phyloP scores from a whole-genome alignment of 2,113 vertebrate genomes.

The Melanocharis versteri region DNA sequence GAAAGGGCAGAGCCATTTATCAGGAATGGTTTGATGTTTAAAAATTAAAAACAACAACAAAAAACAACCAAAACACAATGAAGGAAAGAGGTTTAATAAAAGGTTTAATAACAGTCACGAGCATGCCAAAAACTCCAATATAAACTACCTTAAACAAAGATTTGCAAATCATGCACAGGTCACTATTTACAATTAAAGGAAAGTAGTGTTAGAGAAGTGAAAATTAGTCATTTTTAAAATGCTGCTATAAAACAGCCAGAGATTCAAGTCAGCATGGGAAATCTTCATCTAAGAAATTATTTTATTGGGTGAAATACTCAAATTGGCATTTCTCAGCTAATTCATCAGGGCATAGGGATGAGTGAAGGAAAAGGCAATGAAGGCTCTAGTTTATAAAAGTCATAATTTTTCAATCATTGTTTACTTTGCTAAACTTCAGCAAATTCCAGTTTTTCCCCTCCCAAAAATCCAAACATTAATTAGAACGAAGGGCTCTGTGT shows the following conservation, averaged over 20 bases:
- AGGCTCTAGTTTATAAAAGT: background rate
- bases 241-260: background rate
- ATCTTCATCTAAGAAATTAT: background rate
- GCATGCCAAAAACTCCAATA: background rate
- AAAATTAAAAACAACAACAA: background rate
- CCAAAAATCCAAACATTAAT: background rate
- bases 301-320: background rate
- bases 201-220: background rate
- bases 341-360: background rate
- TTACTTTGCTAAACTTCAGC: background rate
- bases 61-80: background rate
- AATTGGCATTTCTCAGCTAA: background rate
- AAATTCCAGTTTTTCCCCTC: background rate
- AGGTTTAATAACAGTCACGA: background rate
- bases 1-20: background rate
- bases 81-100: background rate
- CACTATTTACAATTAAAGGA: background rate
- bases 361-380: background rate
- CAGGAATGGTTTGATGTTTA: background rate
- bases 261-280: background rate
- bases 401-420: background rate
- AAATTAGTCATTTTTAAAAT: background rate
- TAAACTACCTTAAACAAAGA: background rate
- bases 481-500: background rate
- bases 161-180: constrained; percentile 12